A percentile compares a stretch with the other conserved stretches of the same genome.
phyloP scores from a whole-genome alignment of 2,888 invertebrate species.

The Bellardia bayeri region DNA sequence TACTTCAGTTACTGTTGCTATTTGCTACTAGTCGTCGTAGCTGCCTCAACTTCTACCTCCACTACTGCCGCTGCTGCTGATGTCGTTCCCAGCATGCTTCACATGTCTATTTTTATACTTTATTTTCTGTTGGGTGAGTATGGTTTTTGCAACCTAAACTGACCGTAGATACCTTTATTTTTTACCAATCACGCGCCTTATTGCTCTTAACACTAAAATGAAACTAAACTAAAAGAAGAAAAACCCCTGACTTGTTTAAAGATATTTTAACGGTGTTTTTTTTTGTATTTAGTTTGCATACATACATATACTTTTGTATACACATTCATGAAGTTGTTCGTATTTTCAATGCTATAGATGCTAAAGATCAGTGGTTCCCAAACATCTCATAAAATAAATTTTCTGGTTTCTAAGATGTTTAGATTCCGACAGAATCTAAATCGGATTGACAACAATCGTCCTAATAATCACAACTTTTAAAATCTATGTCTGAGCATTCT shows the following conservation, averaged over 20 bases:
- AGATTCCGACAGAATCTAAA: too few relatives aligned
- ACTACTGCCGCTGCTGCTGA: conserved; percentile 54
- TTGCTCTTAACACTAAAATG: not conserved
- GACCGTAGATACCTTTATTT: conserved; percentile 51
- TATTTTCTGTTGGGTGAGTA: not conserved
- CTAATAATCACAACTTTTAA: too few relatives aligned
- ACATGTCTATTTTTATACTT: conserved; percentile 33
- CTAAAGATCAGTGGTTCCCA: conserved; percentile 22
- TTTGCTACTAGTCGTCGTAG: conserved; percentile 6
- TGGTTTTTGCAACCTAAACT: conserved; percentile 43
- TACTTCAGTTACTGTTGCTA: conserved; percentile 52
- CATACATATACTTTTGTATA: not conserved
- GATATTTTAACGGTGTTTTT: conserved; percentile 45
- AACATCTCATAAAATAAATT: not conserved
- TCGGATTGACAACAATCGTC: too few relatives aligned
- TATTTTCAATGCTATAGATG: conserved; percentile 22
- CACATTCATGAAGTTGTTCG: conserved; percentile 16
- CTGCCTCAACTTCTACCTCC: conserved; percentile 38
- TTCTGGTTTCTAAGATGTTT: too few relatives aligned
- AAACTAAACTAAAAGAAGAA: not conserved
- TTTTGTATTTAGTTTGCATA: not conserved
- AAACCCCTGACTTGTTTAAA: conserved; percentile 32
- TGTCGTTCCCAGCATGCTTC: conserved; percentile 51
- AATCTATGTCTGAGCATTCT: too few relatives aligned
- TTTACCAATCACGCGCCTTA: conserved; percentile 54